Evolutionary conservation across 2,888 invertebrate species (phyloP).

Genomic region (Leucophenga montana): DNA sequence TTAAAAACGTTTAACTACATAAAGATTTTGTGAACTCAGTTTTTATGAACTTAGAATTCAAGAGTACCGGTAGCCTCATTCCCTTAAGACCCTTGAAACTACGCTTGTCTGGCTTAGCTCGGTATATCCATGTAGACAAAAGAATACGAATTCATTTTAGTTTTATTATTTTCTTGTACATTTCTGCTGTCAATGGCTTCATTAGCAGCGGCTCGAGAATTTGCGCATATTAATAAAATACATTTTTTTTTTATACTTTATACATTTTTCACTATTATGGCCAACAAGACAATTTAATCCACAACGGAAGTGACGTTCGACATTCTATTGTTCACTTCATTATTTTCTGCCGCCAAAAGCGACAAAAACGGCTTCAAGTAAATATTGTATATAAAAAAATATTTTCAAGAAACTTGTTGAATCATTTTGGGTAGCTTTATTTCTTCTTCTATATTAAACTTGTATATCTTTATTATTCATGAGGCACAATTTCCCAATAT

Average conservation of each 20-base stretch:
- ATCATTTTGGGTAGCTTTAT: not conserved
- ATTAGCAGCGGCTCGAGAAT: not conserved
- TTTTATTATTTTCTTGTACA: slow-evolving; percentile 5
- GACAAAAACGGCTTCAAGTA: not conserved
- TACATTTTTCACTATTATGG: too few relatives aligned
- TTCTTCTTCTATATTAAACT: not conserved
- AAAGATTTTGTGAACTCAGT: too few relatives aligned
- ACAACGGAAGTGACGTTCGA: slow-evolving; percentile 8
- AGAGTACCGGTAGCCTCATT: too few relatives aligned
- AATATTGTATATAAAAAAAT: not conserved
- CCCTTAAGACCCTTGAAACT: too few relatives aligned
- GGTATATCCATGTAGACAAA: too few relatives aligned
- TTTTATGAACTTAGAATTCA: too few relatives aligned
- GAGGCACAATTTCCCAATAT: too few relatives aligned
- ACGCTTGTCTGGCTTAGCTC: too few relatives aligned
- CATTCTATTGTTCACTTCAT: not conserved
- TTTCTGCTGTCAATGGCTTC: slow-evolving; percentile 3
- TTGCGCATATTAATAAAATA: not conserved
- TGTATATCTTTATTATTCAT: too few relatives aligned
- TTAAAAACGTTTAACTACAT: too few relatives aligned
- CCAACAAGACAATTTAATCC: not conserved
- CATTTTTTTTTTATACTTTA: too few relatives aligned
- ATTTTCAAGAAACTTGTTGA: not conserved
- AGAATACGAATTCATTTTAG: not conserved
- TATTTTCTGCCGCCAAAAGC: not conserved